A percentile compares a stretch with the other conserved stretches of the same genome.
Evolutionary conservation across 1,140 invertebrate genomes (phyloP).

Genomic region (Pachypeltis micranthus): DNA sequence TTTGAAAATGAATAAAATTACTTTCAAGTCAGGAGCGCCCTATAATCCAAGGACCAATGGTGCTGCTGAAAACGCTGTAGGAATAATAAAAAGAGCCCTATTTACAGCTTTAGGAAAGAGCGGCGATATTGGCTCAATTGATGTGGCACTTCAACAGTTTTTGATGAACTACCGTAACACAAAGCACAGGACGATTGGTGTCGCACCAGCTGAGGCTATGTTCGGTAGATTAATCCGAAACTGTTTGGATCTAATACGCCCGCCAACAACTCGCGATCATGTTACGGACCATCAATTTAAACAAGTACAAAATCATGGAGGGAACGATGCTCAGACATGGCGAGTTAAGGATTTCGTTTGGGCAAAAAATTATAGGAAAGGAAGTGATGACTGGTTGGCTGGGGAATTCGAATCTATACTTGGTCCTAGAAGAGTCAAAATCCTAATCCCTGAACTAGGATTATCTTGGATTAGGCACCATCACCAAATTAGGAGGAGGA

Average conservation of each 20-base stretch:
- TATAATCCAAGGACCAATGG: neutral
- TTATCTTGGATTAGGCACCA: neutral
- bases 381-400: neutral
- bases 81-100: neutral
- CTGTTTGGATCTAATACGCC: too few relatives aligned
- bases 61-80: neutral
- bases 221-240: neutral
- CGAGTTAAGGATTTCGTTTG: neutral
- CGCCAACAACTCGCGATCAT: neutral
- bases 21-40: neutral
- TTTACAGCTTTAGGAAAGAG: neutral
- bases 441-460: neutral
- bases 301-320: neutral
- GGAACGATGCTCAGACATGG: neutral
- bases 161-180: neutral
- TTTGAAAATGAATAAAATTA: neutral
- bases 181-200: neutral
- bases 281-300: neutral
- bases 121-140: neutral
- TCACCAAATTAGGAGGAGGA: too few relatives aligned
- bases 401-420: neutral
- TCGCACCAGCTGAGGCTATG: constrained; percentile 10
- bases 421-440: neutral
- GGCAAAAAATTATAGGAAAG: neutral
- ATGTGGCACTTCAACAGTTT: neutral